A percentile compares a stretch with the other conserved stretches of the same genome.
These are phyloP conservation scores for Reticulitermes lucifugus DNA, from an alignment of 2,888 invertebrate genomes.

Conservation along the genomic window DNA sequence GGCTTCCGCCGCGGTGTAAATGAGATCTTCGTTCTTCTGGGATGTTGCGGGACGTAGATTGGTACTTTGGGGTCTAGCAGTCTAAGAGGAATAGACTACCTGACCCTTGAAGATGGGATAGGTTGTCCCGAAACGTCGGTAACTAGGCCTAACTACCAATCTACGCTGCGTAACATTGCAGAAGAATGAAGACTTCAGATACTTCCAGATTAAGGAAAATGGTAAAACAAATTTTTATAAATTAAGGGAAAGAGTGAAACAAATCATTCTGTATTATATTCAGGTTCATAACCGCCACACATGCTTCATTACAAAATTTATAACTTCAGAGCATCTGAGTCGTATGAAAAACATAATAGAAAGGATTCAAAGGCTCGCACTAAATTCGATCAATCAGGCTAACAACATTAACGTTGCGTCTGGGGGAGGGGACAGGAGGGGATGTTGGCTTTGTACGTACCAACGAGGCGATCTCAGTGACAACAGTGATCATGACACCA, in stretches of 20 bases:
- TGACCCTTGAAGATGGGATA: too few species aligned
- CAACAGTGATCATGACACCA: not conserved
- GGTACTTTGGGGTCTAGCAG: too few species aligned
- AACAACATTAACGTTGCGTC: constrained; percentile 17
- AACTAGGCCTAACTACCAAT: too few species aligned
- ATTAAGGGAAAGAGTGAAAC: not conserved
- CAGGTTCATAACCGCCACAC: not conserved
- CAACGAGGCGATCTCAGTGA: not conserved
- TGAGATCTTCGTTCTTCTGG: too few species aligned
- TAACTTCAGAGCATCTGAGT: not conserved
- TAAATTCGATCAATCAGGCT: constrained; percentile 41
- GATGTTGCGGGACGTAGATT: too few species aligned
- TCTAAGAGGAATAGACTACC: too few species aligned
- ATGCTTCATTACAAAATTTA: not conserved
- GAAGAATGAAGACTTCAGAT: too few species aligned
- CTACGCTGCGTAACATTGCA: too few species aligned
- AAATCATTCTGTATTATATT: not conserved
- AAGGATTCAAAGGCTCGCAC: not conserved
- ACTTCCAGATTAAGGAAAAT: too few species aligned
- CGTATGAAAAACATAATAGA: constrained; percentile 9
- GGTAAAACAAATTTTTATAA: too few species aligned
- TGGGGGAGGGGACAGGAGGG: not conserved
- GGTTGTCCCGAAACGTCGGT: too few species aligned
- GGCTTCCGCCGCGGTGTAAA: too few species aligned
- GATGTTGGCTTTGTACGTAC: not conserved